These are phyloP conservation scores for Drosophila koepferae DNA, from an alignment of 2,888 invertebrate genomes.

Conservation along the genomic window DNA sequence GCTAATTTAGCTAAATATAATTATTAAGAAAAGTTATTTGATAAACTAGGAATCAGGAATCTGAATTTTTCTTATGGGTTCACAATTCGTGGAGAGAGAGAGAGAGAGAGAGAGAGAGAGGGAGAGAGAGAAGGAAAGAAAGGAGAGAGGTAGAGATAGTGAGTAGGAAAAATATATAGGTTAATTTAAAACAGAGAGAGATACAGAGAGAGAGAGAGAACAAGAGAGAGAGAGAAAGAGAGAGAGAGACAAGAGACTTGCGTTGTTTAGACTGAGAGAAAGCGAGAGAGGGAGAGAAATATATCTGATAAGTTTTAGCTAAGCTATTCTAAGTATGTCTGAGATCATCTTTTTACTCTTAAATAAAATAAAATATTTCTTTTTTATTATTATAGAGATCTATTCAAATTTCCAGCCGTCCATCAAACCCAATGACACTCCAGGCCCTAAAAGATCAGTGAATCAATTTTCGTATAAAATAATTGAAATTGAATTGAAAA, in stretches of 20 bases:
- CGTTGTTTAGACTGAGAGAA: background rate
- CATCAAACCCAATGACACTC: background rate
- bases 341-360: too few relatives aligned
- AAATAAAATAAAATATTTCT: too few relatives aligned
- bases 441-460: background rate
- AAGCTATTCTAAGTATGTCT: too few relatives aligned
- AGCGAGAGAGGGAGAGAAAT: background rate
- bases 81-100: background rate
- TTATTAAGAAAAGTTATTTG: background rate
- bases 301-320: too few relatives aligned
- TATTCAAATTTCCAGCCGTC: background rate
- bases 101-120: background rate
- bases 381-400: background rate
- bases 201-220: background rate
- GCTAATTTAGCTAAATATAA: background rate
- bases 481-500: conserved; percentile 2
- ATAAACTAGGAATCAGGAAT: background rate
- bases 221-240: background rate
- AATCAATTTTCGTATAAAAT: background rate
- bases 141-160: too few relatives aligned
- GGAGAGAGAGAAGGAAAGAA: too few relatives aligned
- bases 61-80: too few relatives aligned
- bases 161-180: too few relatives aligned
- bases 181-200: background rate
- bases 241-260: background rate